Evolutionary conservation across 2,797 vertebrate species (phyloP).

Genomic region (Antennarius maculatus): DNA sequence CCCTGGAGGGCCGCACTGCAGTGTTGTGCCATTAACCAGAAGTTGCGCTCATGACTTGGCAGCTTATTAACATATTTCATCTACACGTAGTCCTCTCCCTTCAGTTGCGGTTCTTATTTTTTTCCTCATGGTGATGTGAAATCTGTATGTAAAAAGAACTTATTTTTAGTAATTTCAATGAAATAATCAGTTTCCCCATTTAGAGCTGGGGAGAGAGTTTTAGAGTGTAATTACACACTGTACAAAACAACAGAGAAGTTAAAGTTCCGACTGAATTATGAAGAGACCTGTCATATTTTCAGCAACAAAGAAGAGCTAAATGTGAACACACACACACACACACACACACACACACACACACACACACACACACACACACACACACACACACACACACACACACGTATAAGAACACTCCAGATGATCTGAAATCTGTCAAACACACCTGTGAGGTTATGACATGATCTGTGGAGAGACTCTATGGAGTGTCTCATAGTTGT

Average conservation of each 20-base stretch:
- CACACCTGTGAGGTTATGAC: conserved; percentile 10
- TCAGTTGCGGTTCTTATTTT: conserved; percentile 49
- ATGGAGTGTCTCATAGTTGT: conserved; percentile 5
- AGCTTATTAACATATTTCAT: conserved; percentile 84
- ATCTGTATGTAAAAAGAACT: conserved; percentile 59
- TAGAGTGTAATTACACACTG: conserved; percentile 43
- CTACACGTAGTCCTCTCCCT: conserved; percentile 56
- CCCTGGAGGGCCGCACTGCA: conserved; percentile 78
- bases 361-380: conserved; percentile 46
- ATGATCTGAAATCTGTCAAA: conserved; percentile 30
- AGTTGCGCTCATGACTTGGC: conserved; percentile 70
- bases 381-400: too few species aligned
- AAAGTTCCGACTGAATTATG: conserved; percentile 19
- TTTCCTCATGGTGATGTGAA: conserved; percentile 36
- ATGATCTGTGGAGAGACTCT: conserved; percentile 15
- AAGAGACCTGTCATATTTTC: conserved; percentile 39
- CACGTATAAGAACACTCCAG: conserved; percentile 15
- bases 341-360: too few species aligned
- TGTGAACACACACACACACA: conserved; percentile 31
- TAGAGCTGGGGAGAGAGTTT: conserved; percentile 32
- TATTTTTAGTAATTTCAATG: conserved; percentile 51
- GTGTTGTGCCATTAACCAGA: conserved; percentile 80
- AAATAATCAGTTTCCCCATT: conserved; percentile 54
- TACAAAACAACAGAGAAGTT: not conserved
- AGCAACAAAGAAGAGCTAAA: conserved; percentile 30